phyloP scores from a whole-genome alignment of 2,113 vertebrate species.

The Chiloscyllium plagiosum region DNA sequence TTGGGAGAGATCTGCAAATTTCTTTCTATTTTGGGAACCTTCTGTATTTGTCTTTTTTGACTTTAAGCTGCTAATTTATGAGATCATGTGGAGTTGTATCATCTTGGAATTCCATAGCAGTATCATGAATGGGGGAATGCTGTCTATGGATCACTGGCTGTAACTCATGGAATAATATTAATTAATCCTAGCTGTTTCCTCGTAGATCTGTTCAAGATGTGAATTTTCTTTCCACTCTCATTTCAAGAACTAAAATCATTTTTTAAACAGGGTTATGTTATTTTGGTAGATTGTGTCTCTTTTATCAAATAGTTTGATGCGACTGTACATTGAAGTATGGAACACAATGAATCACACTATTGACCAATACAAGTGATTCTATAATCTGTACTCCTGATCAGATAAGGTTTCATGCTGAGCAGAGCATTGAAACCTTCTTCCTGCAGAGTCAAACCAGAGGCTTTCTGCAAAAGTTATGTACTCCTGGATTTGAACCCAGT shows the following conservation, averaged over 20 bases:
- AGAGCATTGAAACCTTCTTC: neutral
- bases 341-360: neutral
- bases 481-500: neutral
- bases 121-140: neutral
- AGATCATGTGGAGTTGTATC: neutral
- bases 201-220: conserved; percentile 21
- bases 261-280: neutral
- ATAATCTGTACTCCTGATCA: neutral
- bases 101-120: neutral
- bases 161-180: neutral
- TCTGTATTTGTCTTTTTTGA: neutral
- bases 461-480: neutral
- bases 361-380: neutral
- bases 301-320: neutral
- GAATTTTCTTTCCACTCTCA: neutral
- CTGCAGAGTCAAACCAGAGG: neutral
- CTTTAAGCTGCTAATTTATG: neutral
- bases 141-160: neutral
- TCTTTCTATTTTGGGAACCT: neutral
- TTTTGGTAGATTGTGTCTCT: neutral
- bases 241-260: neutral
- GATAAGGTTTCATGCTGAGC: neutral
- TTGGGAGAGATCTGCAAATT: too few species aligned
- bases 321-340: neutral
- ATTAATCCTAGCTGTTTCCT: neutral